phyloP scores from a whole-genome alignment of 2,888 invertebrate species.

The Himalopsyche tibetana region DNA sequence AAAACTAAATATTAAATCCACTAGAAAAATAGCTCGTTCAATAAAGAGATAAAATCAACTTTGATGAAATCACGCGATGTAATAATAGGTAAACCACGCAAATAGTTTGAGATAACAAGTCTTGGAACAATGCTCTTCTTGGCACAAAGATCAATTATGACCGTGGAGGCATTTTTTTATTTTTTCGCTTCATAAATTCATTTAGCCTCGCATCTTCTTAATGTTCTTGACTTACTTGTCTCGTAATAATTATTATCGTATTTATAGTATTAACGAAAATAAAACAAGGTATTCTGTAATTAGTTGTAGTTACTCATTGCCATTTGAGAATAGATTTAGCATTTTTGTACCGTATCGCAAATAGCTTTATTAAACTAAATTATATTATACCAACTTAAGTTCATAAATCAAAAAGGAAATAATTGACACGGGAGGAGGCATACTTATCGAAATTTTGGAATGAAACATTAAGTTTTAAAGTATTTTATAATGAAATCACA shows the following conservation, averaged over 20 bases:
- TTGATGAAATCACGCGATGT: slow-evolving; percentile 23
- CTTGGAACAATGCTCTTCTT: slow-evolving; percentile 29
- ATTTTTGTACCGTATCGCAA: too few relatives aligned
- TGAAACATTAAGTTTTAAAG: too few relatives aligned
- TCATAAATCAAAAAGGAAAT: too few relatives aligned
- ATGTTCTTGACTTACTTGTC: slow-evolving; percentile 28
- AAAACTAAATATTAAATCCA: too few relatives aligned
- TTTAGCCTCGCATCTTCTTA: slow-evolving; percentile 5
- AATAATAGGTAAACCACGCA: slow-evolving; percentile 16
- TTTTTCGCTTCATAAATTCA: not conserved
- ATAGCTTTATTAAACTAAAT: too few relatives aligned
- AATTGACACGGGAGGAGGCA: too few relatives aligned
- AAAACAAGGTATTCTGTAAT: not conserved
- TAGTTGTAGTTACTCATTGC: too few relatives aligned
- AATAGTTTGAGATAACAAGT: slow-evolving; percentile 12
- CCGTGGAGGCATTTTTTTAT: not conserved
- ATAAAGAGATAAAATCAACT: not conserved
- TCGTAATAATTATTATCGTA: not conserved
- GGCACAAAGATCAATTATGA: not conserved
- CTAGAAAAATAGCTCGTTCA: not conserved
- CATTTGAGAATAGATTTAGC: too few relatives aligned
- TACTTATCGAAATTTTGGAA: too few relatives aligned
- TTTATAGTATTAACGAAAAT: not conserved
- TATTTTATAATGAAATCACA: too few relatives aligned
- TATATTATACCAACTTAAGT: too few relatives aligned